Conservation (phyloP, 2,888 invertebrate genomes). For the Mythimna albipuncta region DNA sequence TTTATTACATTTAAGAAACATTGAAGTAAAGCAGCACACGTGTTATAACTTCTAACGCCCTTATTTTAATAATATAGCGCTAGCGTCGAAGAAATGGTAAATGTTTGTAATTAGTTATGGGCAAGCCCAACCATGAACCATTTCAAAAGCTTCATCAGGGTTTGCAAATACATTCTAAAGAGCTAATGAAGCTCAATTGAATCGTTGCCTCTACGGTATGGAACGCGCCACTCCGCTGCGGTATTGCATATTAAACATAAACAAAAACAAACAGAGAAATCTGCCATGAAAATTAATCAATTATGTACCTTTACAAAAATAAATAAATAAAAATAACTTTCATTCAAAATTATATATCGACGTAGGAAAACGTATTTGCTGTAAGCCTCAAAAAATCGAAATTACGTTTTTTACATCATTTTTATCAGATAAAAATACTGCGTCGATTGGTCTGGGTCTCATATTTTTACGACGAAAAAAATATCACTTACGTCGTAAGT, state of each 20-base stretch:
- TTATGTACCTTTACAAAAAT: neutral
- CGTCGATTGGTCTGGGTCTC: no score
- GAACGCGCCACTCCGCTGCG: neutral
- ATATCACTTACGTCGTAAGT: no score
- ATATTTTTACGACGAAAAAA: no score
- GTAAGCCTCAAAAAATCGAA: no score
- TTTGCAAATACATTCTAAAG: slow-evolving; percentile 12
- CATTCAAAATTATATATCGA: no score
- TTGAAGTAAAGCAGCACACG: neutral
- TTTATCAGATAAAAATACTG: no score
- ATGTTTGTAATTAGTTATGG: slow-evolving; percentile 12
- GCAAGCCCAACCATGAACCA: neutral
- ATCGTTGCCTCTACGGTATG: neutral
- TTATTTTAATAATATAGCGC: neutral
- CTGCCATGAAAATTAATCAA: neutral
- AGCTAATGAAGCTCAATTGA: slow-evolving; percentile 22
- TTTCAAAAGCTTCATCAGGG: slow-evolving; percentile 18
- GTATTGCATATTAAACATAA: slow-evolving; percentile 17
- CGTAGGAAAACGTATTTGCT: no score
- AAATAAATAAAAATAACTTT: no score
- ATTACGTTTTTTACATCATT: no score
- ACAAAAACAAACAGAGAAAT: neutral
- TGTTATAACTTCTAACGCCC: neutral
- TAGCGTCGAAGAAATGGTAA: neutral
- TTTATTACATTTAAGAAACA: neutral